A percentile compares a stretch with the other conserved stretches of the same genome.
These are phyloP conservation scores for Myotis myotis DNA, from an alignment of 2,797 vertebrate species.

Conservation along the genomic window DNA sequence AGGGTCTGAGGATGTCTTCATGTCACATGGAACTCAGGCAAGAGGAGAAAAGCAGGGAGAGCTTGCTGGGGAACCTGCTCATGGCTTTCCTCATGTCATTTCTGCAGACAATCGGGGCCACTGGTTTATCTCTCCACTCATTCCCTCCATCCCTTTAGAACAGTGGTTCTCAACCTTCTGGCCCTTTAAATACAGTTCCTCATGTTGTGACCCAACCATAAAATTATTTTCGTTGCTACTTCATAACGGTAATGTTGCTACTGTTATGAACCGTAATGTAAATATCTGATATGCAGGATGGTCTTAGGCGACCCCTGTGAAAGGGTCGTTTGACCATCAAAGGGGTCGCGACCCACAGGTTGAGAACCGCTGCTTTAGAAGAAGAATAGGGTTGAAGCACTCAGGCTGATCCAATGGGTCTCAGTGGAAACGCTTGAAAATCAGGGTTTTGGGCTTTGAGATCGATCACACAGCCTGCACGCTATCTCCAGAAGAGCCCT, in stretches of 20 bases:
- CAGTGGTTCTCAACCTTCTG: no score
- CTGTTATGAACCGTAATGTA: no score
- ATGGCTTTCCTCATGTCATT: neutral
- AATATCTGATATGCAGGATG: no score
- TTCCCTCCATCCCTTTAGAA: neutral
- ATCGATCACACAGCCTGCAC: no score
- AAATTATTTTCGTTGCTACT: no score
- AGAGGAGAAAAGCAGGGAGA: neutral
- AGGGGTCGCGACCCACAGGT: no score
- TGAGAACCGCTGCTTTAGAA: neutral
- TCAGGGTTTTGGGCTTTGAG: neutral
- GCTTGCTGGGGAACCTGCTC: neutral
- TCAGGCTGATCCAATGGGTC: neutral
- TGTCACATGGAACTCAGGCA: slow-evolving; percentile 59
- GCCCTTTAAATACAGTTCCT: no score
- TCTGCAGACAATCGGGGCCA: neutral
- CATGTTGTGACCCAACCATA: no score
- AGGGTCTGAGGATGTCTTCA: slow-evolving; percentile 62
- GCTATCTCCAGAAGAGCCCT: neutral
- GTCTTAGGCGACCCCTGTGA: no score
- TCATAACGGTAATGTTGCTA: no score
- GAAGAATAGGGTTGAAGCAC: neutral
- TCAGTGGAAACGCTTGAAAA: neutral
- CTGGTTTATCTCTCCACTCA: neutral
- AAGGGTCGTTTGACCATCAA: no score